Evolutionary conservation across 2,888 invertebrate species (phyloP).

Genomic region (Coecobrya sp.): DNA sequence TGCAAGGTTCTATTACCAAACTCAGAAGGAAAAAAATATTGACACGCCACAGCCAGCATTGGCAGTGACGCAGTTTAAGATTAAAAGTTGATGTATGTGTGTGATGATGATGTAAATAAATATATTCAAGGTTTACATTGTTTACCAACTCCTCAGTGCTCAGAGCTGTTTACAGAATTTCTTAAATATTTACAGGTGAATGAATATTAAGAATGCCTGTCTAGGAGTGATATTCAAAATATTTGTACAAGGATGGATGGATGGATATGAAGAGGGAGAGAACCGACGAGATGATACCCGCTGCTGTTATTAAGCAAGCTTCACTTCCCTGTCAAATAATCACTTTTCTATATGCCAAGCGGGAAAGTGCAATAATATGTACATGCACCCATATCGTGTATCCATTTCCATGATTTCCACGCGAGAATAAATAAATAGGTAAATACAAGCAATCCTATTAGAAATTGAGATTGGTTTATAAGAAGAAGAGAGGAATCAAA

Average conservation of each 20-base stretch:
- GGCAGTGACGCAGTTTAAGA: neutral
- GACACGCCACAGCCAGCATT: neutral
- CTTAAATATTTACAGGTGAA: slow-evolving; percentile 57
- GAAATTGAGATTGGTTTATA: neutral
- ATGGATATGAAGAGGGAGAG: slow-evolving; percentile 35
- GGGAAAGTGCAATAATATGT: slow-evolving; percentile 14
- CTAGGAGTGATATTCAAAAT: slow-evolving; percentile 80
- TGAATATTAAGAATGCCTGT: slow-evolving; percentile 40
- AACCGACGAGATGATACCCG: neutral
- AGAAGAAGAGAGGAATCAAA: slow-evolving; percentile 5
- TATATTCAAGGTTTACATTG: slow-evolving; percentile 22
- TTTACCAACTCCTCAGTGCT: slow-evolving; percentile 6
- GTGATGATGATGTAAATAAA: neutral
- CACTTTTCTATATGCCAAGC: slow-evolving; percentile 10
- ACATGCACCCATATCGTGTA: neutral
- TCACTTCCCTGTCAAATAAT: slow-evolving; percentile 37
- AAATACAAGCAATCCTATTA: slow-evolving; percentile 30
- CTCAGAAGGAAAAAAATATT: neutral
- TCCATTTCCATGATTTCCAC: slow-evolving; percentile 33
- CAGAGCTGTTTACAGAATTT: slow-evolving; percentile 35
- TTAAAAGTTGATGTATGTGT: neutral
- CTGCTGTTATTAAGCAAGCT: slow-evolving; percentile 1
- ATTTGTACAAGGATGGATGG: slow-evolving; percentile 82
- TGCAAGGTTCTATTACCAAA: too few species aligned
- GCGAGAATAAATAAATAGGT: neutral